phyloP scores from a whole-genome alignment of 2,888 invertebrate genomes.

The Polyommatus iphigenia region DNA sequence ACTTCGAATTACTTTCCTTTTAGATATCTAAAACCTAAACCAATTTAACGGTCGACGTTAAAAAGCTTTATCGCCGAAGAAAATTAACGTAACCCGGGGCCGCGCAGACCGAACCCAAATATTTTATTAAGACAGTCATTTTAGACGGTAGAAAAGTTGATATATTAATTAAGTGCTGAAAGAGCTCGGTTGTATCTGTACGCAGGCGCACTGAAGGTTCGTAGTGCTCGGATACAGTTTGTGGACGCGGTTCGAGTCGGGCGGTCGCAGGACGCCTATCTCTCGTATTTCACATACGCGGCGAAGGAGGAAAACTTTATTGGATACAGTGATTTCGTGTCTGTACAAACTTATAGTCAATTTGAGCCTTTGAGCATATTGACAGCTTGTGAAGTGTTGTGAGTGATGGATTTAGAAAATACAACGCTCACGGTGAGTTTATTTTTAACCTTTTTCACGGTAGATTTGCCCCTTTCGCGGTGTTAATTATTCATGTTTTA shows the following conservation, averaged over 20 bases:
- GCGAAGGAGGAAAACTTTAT: constrained; percentile 50
- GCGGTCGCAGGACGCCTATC: constrained; percentile 50
- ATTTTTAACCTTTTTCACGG: constrained; percentile 36
- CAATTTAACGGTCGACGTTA: constrained; percentile 20
- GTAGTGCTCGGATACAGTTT: constrained; percentile 72
- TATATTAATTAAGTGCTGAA: constrained; percentile 78
- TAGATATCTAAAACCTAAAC: constrained; percentile 20
- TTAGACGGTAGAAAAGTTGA: constrained; percentile 75
- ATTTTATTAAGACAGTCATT: constrained; percentile 71
- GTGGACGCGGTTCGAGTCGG: constrained; percentile 55
- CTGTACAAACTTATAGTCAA: background rate
- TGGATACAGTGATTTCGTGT: constrained; percentile 46
- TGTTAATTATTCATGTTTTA: background rate
- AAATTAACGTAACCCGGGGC: constrained; percentile 35
- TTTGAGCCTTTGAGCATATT: constrained; percentile 42
- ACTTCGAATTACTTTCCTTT: background rate
- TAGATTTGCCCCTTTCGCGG: constrained; percentile 8
- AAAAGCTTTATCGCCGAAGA: constrained; percentile 29
- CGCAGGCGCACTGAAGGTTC: constrained; percentile 68
- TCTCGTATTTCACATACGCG: constrained; percentile 53
- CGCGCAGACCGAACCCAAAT: constrained; percentile 41
- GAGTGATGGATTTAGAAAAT: constrained; percentile 61
- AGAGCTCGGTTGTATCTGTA: constrained; percentile 74
- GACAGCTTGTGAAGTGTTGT: constrained; percentile 59
- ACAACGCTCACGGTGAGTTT: constrained; percentile 63